Conservation (phyloP, 2,888 invertebrate species). For the Mactromeris polynyma region DNA sequence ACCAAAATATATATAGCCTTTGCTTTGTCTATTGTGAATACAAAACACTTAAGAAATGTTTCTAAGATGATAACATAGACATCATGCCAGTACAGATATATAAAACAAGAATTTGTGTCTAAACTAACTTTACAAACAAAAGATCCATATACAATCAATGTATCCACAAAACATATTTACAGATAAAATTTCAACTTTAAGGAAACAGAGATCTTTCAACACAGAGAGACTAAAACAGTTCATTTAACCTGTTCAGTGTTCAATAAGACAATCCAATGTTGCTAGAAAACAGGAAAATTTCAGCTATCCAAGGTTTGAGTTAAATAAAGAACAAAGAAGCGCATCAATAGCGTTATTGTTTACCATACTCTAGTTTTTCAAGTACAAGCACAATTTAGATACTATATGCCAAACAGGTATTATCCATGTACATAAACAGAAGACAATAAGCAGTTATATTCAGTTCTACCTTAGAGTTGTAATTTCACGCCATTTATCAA, state of each 20-base stretch:
- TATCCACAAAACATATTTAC: not conserved
- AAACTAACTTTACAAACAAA: not conserved
- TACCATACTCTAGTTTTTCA: not conserved
- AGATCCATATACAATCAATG: not conserved
- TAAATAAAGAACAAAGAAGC: not conserved
- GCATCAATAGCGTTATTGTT: not conserved
- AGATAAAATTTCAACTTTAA: not conserved
- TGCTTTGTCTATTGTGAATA: not conserved
- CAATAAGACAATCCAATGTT: not conserved
- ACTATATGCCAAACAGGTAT: no score
- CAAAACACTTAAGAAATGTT: no score
- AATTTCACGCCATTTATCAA: no score
- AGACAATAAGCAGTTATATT: no score
- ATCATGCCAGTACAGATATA: not conserved
- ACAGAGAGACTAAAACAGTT: not conserved
- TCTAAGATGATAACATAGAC: no score
- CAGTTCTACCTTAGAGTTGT: no score
- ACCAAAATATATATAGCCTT: no score
- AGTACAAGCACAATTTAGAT: no score
- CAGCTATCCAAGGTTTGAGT: not conserved
- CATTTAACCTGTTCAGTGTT: not conserved
- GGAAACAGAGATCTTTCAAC: not conserved
- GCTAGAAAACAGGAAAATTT: not conserved
- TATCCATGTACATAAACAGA: no score
- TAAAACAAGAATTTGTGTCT: not conserved